Evolutionary conservation across 2,113 vertebrate species (phyloP), one percentile per base, ranked within the genome.

Genomic region (Himantopus leucocephalus): DNA sequence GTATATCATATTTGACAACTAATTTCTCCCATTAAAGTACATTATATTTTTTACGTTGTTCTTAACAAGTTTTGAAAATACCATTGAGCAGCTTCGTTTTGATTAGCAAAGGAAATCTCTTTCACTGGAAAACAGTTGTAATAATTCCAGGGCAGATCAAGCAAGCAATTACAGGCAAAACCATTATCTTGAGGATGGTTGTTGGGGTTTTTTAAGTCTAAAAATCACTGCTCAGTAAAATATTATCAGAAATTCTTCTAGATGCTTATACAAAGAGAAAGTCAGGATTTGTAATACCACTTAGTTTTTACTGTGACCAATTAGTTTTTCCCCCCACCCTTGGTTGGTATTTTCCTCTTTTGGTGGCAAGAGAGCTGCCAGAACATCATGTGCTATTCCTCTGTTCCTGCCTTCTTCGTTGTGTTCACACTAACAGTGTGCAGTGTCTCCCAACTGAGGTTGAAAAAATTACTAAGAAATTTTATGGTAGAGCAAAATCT

Each of bases 351-450:
- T 89, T 50, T 72, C 20, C 32, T 64, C 17, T 68, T 59, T 35
- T 68, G 12, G 21, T 75, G 59, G n/a, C 23, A 29, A 34, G 34
- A 56, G 35, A 85, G 6, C 39, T 91, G 34, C 39, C 39, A 68
- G 43, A 68, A 41, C 7, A 24, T 56, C 34, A 12, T 0, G 1
- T 58, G 14, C 35, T 32, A 3, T 59, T 70, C 20, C 26, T 30
- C 35, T 48, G 2, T 35, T 74, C 16, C 34, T 92, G 37, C 43
- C 11, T 3, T 10, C 55, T 77, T 35, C 7, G 1, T 90, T 75
- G 6, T 2, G 4, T 32, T 74, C 35, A 16, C 34, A 12, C 12
- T 23, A 32, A 27, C 7, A 6, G 1, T 29, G 59, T 39, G 70
- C 21, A 29, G 22, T 2, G 1, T 64, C 62, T 77, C 77, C 30